Conservation (phyloP, 1,140 invertebrate species). For the Neomicropteryx cornuta region DNA sequence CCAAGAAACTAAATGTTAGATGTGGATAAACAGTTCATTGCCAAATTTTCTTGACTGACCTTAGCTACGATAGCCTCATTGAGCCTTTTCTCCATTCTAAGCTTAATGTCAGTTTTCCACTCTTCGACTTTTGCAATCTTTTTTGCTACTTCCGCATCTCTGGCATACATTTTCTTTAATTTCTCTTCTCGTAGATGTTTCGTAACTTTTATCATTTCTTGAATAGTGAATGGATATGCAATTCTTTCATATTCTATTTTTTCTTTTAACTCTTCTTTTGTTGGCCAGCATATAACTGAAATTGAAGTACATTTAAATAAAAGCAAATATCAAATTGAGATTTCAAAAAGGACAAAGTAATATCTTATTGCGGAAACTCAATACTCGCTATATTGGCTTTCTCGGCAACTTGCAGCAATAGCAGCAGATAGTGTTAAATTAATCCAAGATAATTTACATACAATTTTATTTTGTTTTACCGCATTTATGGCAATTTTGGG, state of each 20-base stretch:
- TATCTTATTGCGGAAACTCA: too few species aligned
- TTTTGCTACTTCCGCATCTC: slow-evolving; percentile 46
- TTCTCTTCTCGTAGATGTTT: slow-evolving; percentile 28
- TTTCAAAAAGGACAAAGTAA: too few species aligned
- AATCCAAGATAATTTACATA: too few species aligned
- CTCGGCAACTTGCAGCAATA: not conserved
- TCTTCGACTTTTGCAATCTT: slow-evolving; percentile 51
- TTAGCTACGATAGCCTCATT: slow-evolving; percentile 47
- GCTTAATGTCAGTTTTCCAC: slow-evolving; percentile 52
- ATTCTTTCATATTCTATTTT: slow-evolving; percentile 48
- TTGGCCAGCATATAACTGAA: slow-evolving; percentile 45
- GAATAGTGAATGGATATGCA: slow-evolving; percentile 44
- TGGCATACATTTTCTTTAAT: slow-evolving; percentile 28
- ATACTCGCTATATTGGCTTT: not conserved
- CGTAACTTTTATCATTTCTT: slow-evolving; percentile 44
- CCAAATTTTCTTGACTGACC: slow-evolving; percentile 25
- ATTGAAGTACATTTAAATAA: slow-evolving; percentile 3
- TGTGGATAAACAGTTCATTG: not conserved
- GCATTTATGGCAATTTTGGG: too few species aligned
- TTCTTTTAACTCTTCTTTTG: slow-evolving; percentile 42
- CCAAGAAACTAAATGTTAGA: not conserved
- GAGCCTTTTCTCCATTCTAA: slow-evolving; percentile 52
- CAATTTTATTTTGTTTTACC: too few species aligned
- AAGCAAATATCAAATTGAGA: too few species aligned
- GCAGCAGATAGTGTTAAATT: not conserved